Evolutionary conservation across 1,140 invertebrate genomes (phyloP), one percentile per base, ranked within the genome.

Genomic region (Calephelis nemesis): DNA sequence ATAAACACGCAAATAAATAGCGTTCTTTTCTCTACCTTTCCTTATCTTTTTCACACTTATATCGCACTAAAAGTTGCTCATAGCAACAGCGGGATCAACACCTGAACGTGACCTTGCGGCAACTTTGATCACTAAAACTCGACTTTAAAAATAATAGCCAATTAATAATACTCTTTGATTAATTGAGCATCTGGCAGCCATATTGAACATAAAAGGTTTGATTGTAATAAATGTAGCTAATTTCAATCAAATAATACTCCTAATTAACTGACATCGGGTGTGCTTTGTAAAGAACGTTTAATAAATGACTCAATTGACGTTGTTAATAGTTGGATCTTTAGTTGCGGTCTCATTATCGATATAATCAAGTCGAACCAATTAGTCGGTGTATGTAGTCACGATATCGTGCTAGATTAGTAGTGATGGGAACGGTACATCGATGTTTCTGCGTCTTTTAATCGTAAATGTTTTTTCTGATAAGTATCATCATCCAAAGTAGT

Each of bases 201-300:
- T 49, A 80, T 80, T 68, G 76, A 78, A 78, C 78, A 77, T 79
- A 79, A 87, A 83, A 81, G 80, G 78, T 80, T 76, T 76, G 81
- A 82, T 85, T 84, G 81, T 85, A 85, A 85, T 79, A 79, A 82
- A 84, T 84, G 81, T 82, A 78, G 81, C 73, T 85, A 84, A 82
- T 85, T 88, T 83, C 83, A 85, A 87, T 88, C 86, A 87, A 85
- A 88, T 85, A 88, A 85, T 86, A 78, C 78, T 75, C 67, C 78
- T 85, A 87, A 88, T 87, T 88, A 88, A 76, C 83, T 82, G 82
- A 85, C 83, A 83, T 78, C 63, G 79, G 70, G 66, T 58, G 52
- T 58, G 52, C 52, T 58, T 58, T 58, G 54, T 88, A 85, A 82
- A 84, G 80, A 66, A 65, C 78, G 80, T 63, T 74, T 85, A 82